Evolutionary conservation across 2,113 vertebrate species (phyloP), one percentile per base, ranked within the genome.

Genomic region (Catharus minimus): DNA sequence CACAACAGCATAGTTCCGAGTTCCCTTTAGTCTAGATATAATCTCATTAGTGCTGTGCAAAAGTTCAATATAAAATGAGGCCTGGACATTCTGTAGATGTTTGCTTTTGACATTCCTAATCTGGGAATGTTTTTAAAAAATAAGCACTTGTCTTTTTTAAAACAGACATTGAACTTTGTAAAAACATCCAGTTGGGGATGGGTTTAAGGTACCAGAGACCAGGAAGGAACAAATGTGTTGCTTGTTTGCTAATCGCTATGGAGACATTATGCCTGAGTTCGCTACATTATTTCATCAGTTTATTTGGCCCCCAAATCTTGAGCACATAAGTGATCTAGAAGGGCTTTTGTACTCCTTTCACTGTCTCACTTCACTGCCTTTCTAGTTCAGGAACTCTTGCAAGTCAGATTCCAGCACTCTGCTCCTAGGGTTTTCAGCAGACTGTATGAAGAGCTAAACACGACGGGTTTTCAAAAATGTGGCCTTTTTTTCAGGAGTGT

Each of bases 21-120:
- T 74, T 89, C 39, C 44, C 81, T 81, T 93, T 67, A 79, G 46
- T 73, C 21, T 78, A 56, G 38, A 44, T 71, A 30, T 68, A 55
- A 86, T 92, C 78, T 93, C 27, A 62, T n/a, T 53, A 85, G 43
- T 33, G 7, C 39, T 53, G 8, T 88, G 26, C 46, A 83, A 58
- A 69, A 55, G 7, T 88, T 87, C 44, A 86, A 67, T 91, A 81
- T 72, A 50, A 85, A 91, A 75, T 30, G 68, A 56, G 28, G 10
- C 5, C 52, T 64, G 65, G 64, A 65, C 44, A 69, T 62, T 83
- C 18, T 75, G 67, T 64, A 50, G 39, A 53, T 87, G 26, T 85
- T 91, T 94, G 67, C 46, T 41, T 82, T 81, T 93, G 49, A 57
- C 38, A 86, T 86, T 84, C 74, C 9, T 67, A 30, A 87, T 89